Base-by-base conservation (phyloP, 2,113 vertebrate species). In the Empidonax traillii region DNA sequence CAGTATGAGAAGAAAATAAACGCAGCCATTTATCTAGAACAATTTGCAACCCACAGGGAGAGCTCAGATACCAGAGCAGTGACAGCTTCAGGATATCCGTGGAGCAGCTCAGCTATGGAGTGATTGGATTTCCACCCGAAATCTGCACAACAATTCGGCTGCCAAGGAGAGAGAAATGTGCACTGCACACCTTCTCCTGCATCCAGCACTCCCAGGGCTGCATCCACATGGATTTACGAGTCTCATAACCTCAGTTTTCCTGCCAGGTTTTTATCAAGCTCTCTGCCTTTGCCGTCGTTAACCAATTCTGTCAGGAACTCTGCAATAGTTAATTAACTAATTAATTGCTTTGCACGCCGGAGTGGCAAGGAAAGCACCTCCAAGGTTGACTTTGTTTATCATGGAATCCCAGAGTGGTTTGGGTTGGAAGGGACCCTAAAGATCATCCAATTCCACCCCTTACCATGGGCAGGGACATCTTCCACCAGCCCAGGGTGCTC, bases 1-100 rank as follows among this genome's bases (percentile, higher is more conserved):
- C 95, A 93, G 96, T 94, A 91, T 75, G 97, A 97, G 96, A 94
- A 95, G 96, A 87, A 96, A 97, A 98, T 71, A 97, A 98, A 97
- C 75, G 62, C 96, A 96, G 96, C 86, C 97, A 93, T 98, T 98
- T 97, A 96, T 97, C 97, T 92, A 93, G 94, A 98, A 94, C 95
- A 87, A 97, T 96, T 97, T 97, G 96, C 94, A 96, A 75, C 93
- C 94, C 94, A 65, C 96, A 51, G 52, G 82, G 94, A 93, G 93
- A 95, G 67, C 96, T 95, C 93, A 61, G 88, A 62, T 41, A 78
- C 89, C 90, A 80, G 87, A 93, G 69, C 91, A 95, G 92, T 25
- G 67, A 84, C 79, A 89, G n/a, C 33, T 79, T 96, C 79, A 81
- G 95, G 90, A 87, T 78, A 94, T 49, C 82, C 74, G 93, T 5